phyloP scores from a whole-genome alignment of 1,140 invertebrate species.

The Saccostrea cuccullata region DNA sequence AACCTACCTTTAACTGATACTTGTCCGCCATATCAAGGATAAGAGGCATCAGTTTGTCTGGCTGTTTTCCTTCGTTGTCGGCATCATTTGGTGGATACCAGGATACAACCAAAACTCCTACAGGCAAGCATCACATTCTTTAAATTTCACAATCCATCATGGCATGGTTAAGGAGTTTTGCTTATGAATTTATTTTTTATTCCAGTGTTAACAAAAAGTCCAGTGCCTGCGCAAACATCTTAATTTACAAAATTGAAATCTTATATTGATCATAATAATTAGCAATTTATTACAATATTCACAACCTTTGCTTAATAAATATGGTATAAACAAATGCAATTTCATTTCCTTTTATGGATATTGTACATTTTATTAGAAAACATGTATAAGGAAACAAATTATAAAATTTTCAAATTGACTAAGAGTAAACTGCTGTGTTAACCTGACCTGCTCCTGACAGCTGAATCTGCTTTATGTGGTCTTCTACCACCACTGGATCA shows the following conservation, averaged over 20 bases:
- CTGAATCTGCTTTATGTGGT: slow-evolving; percentile 79
- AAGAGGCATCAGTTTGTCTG: slow-evolving; percentile 73
- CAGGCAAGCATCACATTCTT: background rate
- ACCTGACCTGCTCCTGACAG: slow-evolving; percentile 73
- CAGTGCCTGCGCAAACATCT: too few species aligned
- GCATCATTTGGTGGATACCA: slow-evolving; percentile 77
- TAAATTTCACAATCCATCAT: too few species aligned
- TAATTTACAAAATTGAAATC: too few species aligned
- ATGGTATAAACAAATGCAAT: background rate
- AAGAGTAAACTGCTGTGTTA: background rate
- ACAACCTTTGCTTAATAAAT: too few species aligned
- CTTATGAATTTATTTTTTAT: too few species aligned
- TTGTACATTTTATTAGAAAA: background rate
- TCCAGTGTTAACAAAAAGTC: too few species aligned
- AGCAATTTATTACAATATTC: too few species aligned
- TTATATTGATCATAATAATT: too few species aligned
- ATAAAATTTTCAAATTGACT: background rate
- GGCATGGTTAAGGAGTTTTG: too few species aligned
- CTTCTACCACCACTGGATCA: slow-evolving; percentile 74
- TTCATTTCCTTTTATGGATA: too few species aligned
- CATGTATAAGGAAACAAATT: slow-evolving; percentile 34
- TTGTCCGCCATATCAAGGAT: slow-evolving; percentile 76
- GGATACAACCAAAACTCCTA: slow-evolving; percentile 78
- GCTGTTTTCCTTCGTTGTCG: slow-evolving; percentile 74
- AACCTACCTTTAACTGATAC: slow-evolving; percentile 48